Percentiles rank a stretch among this genome's conserved stretches.
These are phyloP conservation scores for Steatocranus sp. DNA, from an alignment of 2,797 vertebrate genomes.

Conservation along the genomic window DNA sequence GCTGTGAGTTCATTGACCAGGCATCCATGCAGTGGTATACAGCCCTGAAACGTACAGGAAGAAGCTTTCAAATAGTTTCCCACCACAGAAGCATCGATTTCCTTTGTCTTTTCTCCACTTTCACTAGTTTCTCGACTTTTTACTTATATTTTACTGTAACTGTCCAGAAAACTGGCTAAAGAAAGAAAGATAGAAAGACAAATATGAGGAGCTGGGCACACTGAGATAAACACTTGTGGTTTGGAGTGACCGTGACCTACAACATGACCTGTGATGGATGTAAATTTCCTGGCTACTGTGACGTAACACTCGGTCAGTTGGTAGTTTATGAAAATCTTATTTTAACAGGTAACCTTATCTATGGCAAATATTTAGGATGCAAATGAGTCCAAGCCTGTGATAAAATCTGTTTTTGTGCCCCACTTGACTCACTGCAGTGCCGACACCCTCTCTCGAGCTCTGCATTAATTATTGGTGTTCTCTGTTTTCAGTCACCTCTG, in stretches of 20 bases:
- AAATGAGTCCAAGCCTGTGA: neutral
- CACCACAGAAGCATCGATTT: neutral
- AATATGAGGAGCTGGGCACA: neutral
- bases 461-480: neutral
- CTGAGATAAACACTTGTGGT: neutral
- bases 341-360: neutral
- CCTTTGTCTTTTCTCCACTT: neutral
- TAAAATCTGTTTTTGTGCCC: neutral
- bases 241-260: neutral
- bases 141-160: neutral
- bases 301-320: neutral
- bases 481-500: neutral
- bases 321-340: neutral
- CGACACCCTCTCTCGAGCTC: neutral
- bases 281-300: neutral
- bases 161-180: neutral
- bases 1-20: slow-evolving; percentile 86
- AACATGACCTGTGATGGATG: neutral
- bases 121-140: neutral
- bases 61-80: neutral
- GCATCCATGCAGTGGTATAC: slow-evolving; percentile 86
- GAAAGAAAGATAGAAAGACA: neutral
- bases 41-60: slow-evolving; percentile 75
- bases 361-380: neutral
- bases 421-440: neutral